Evolutionary conservation across 2,888 invertebrate genomes (phyloP).

Genomic region (Lampropteryx suffumata): DNA sequence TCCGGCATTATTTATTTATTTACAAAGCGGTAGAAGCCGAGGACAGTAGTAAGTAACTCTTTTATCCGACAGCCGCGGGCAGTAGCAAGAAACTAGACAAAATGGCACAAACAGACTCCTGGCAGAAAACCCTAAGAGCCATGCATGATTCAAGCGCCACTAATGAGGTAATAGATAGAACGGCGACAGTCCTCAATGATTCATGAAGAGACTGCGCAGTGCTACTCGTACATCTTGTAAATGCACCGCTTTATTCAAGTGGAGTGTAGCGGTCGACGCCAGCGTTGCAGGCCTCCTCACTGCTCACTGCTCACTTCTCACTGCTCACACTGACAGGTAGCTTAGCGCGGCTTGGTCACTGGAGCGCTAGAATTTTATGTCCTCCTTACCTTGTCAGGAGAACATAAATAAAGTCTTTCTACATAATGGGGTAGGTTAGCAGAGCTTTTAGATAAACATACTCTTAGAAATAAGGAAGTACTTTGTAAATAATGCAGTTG

Average conservation of each 20-base stretch:
- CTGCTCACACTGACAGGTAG: not conserved
- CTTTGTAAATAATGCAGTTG: no score
- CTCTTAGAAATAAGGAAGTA: no score
- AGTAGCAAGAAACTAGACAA: not conserved
- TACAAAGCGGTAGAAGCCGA: no score
- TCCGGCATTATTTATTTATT: no score
- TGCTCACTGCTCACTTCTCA: slow-evolving; percentile 5
- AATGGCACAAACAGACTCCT: not conserved
- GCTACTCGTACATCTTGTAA: slow-evolving; percentile 21
- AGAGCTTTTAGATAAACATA: no score
- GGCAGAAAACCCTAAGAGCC: not conserved
- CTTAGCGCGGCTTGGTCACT: not conserved
- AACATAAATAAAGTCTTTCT: no score
- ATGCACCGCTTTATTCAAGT: slow-evolving; percentile 28
- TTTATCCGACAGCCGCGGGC: no score
- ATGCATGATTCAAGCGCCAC: slow-evolving; percentile 15
- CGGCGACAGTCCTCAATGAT: slow-evolving; percentile 13
- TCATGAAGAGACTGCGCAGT: slow-evolving; percentile 7
- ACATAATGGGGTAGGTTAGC: no score
- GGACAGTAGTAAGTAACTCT: no score
- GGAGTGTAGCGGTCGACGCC: slow-evolving; percentile 1
- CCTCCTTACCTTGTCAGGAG: no score
- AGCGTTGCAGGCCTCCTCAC: not conserved
- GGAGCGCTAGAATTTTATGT: no score
- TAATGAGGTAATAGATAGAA: slow-evolving; percentile 17